phyloP scores from a whole-genome alignment of 2,113 vertebrate species.

The Muscicapa adusta region DNA sequence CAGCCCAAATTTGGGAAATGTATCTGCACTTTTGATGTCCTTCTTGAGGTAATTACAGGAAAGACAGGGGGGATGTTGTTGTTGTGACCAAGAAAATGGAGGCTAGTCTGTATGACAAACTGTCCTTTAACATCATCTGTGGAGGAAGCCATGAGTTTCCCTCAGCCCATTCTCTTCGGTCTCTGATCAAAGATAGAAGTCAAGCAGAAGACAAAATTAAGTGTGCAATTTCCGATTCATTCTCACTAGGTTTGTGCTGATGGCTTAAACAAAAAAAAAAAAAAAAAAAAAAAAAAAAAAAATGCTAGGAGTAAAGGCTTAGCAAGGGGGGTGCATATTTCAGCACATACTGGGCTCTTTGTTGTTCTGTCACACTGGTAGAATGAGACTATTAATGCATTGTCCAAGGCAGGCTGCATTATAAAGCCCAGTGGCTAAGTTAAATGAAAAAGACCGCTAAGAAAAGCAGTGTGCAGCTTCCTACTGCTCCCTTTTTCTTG shows the following conservation, averaged over 20 bases:
- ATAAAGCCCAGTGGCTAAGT: constrained; percentile 30
- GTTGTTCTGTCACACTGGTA: constrained; percentile 39
- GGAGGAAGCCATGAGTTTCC: neutral
- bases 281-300: neutral
- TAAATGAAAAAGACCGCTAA: constrained; percentile 23
- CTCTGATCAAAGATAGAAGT: constrained; percentile 38
- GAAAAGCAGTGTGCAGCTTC: neutral
- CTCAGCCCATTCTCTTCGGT: neutral
- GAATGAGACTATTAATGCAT: constrained; percentile 53
- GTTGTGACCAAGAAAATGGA: neutral
- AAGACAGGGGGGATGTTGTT: neutral
- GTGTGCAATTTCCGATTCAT: neutral
- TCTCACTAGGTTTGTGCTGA: constrained; percentile 17
- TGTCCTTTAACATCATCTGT: neutral
- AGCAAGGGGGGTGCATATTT: constrained; percentile 48
- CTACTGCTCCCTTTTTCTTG: neutral
- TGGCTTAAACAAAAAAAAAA: neutral
- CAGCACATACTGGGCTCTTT: constrained; percentile 50
- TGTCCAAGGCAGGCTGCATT: constrained; percentile 14
- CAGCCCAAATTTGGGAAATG: neutral
- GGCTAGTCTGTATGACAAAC: neutral
- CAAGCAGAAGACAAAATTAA: constrained; percentile 2
- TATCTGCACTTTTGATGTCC: neutral
- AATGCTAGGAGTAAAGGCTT: constrained; percentile 49
- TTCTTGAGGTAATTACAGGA: neutral